phyloP scores from a whole-genome alignment of 2,797 vertebrate species.

The Falco biarmicus region DNA sequence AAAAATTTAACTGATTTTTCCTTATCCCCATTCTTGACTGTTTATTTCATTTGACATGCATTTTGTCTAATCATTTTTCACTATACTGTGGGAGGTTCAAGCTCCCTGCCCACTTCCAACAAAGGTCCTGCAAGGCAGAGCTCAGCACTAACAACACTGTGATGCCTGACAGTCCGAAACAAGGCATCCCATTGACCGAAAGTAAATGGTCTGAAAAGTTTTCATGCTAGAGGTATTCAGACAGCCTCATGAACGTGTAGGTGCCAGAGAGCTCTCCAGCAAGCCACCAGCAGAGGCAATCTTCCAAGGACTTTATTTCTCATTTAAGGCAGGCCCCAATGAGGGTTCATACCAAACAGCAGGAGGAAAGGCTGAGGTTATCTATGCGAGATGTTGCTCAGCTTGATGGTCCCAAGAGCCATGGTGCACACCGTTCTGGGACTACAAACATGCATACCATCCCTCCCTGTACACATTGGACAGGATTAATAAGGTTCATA shows the following conservation, averaged over 20 bases:
- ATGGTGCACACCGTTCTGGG: rapidly evolving
- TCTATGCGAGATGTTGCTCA: background rate
- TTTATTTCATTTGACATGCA: background rate
- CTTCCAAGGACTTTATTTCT: background rate
- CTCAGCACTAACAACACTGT: background rate
- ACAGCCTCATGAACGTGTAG: background rate
- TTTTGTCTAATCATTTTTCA: background rate
- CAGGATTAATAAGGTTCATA: background rate
- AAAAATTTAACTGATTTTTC: background rate
- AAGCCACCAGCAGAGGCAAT: background rate
- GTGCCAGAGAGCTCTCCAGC: background rate
- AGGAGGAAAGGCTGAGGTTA: background rate
- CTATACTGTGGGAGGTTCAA: background rate
- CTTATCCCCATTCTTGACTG: background rate
- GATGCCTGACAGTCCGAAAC: background rate
- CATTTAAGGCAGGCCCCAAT: background rate
- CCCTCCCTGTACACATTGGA: background rate
- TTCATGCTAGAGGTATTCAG: background rate
- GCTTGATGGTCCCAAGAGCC: background rate
- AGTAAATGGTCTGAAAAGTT: background rate
- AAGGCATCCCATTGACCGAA: background rate
- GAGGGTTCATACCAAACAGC: rapidly evolving
- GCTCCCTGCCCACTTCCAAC: background rate
- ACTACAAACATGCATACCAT: background rate
- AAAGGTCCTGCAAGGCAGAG: background rate